A percentile compares a stretch with the other conserved stretches of the same genome.
Evolutionary conservation across 1,140 invertebrate species (phyloP).

Genomic region (Drosophila busckii): DNA sequence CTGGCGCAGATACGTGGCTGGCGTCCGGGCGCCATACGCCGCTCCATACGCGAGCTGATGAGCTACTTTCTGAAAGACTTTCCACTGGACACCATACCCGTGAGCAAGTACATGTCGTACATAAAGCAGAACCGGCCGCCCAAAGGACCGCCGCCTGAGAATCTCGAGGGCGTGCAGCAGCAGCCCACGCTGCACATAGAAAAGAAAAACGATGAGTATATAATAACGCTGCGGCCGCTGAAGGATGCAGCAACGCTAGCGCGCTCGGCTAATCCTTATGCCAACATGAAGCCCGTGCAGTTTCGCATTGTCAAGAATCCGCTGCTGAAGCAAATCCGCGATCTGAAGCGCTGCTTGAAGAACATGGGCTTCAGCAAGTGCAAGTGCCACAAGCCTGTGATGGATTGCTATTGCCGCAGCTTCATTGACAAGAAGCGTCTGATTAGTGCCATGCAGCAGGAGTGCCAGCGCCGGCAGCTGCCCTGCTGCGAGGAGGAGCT

Average conservation of each 20-base stretch:
- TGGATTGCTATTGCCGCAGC: conserved; percentile 59
- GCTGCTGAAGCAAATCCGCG: conserved; percentile 35
- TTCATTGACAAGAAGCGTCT: conserved; percentile 68
- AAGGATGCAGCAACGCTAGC: conserved; percentile 42
- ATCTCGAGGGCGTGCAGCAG: conserved; percentile 38
- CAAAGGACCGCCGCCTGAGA: background rate
- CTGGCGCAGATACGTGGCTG: conserved; percentile 42
- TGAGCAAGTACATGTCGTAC: conserved; percentile 58
- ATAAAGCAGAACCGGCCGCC: conserved; percentile 29
- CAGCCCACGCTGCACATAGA: conserved; percentile 64
- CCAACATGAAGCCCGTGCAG: conserved; percentile 65
- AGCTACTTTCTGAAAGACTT: conserved; percentile 66
- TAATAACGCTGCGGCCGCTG: conserved; percentile 64
- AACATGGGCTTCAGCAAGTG: conserved; percentile 68
- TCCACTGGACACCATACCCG: conserved; percentile 55
- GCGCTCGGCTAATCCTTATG: conserved; percentile 61
- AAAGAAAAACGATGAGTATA: conserved; percentile 68
- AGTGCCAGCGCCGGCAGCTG: conserved; percentile 43
- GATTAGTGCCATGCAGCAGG: conserved; percentile 35
- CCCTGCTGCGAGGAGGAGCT: conserved; percentile 31
- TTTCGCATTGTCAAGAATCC: conserved; percentile 66
- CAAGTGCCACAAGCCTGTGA: conserved; percentile 57
- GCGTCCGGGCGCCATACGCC: conserved; percentile 67
- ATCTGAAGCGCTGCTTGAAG: conserved; percentile 64
- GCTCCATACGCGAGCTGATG: conserved; percentile 67